Conservation (phyloP, 2,113 vertebrate genomes). For the Hippolais icterina region DNA sequence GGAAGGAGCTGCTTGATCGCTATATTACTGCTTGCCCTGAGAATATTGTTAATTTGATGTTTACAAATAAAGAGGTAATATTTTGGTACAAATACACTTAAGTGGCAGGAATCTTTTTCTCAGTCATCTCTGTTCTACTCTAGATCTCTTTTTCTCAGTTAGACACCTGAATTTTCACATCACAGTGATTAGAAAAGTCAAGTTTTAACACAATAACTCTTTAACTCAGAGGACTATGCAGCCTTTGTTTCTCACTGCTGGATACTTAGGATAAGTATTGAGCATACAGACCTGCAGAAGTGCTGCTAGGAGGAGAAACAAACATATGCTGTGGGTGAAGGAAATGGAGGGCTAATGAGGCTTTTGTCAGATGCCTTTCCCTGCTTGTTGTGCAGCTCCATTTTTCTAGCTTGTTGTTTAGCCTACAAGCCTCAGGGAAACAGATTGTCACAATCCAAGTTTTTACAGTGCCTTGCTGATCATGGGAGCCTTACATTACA, state of each 20-base stretch:
- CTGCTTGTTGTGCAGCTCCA: not conserved
- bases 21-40: not conserved
- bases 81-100: not conserved
- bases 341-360: not conserved
- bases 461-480: not conserved
- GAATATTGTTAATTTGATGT: constrained; percentile 26
- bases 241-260: not conserved
- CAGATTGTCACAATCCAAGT: not conserved
- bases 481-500: not conserved
- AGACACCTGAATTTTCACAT: not conserved
- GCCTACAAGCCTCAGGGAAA: not conserved
- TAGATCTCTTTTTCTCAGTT: not conserved
- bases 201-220: not conserved
- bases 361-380: constrained; percentile 3
- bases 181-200: not conserved
- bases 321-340: not conserved
- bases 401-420: not conserved
- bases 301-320: not conserved
- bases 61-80: not conserved
- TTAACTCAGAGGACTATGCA: not conserved
- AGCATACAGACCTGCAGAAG: not conserved
- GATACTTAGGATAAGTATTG: not conserved
- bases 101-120: not conserved
- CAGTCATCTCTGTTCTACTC: not conserved
- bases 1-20: not conserved